Percentiles rank a stretch among this genome's conserved stretches.
Evolutionary conservation across 2,113 vertebrate species (phyloP).

Genomic region (Opisthocomus hoazin): DNA sequence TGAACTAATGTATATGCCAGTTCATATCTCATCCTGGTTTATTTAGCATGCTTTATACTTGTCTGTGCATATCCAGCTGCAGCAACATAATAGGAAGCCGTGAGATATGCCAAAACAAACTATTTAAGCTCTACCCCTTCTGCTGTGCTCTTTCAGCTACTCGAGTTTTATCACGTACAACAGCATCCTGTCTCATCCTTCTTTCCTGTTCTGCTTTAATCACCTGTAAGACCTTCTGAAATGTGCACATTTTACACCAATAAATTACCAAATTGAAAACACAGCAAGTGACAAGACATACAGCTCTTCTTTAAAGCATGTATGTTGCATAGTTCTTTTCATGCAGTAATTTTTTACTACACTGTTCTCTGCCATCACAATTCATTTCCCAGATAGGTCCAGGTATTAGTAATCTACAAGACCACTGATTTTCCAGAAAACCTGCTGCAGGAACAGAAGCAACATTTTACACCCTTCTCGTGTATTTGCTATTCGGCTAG

Average conservation of each 20-base stretch:
- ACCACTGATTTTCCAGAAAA: neutral
- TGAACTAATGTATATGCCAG: neutral
- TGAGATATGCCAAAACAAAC: neutral
- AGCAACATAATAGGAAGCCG: neutral
- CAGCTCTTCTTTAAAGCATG: neutral
- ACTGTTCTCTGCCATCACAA: neutral
- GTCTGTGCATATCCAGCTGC: neutral
- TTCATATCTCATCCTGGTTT: neutral
- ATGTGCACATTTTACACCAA: neutral
- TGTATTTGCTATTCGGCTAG: neutral
- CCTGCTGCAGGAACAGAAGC: neutral
- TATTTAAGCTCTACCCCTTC: neutral
- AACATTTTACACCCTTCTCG: neutral
- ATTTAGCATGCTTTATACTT: neutral
- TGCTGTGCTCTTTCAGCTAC: neutral
- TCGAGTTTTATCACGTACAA: neutral
- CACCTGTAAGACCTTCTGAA: neutral
- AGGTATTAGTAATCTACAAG: neutral
- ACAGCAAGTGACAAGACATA: neutral
- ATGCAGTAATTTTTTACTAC: neutral
- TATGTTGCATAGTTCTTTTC: neutral
- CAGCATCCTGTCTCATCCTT: neutral
- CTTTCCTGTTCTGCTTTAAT: neutral
- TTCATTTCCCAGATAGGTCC: neutral
- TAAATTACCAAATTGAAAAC: neutral